Evolutionary conservation across 1,140 invertebrate species (phyloP).

Genomic region (Macrosteles quadrilineatus): DNA sequence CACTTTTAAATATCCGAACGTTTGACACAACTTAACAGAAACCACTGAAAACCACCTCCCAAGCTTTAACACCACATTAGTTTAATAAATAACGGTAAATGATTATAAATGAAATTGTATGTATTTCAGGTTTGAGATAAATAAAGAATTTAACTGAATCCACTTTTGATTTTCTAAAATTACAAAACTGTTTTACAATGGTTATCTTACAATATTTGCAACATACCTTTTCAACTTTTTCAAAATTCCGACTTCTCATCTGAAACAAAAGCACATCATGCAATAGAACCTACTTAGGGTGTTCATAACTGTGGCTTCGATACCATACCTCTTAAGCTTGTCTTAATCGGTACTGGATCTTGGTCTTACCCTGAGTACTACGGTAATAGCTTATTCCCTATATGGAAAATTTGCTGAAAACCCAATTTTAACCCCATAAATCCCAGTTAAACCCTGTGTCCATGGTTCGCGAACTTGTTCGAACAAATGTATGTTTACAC

Average conservation of each 20-base stretch:
- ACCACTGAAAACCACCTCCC: slow-evolving; percentile 66
- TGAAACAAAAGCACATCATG: slow-evolving; percentile 57
- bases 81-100: slow-evolving; percentile 26
- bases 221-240: slow-evolving; percentile 97
- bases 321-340: too few species aligned
- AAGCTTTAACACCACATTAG: slow-evolving; percentile 44
- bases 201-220: slow-evolving; percentile 38
- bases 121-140: slow-evolving; percentile 20
- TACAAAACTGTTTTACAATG: slow-evolving; percentile 31
- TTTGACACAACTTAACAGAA: slow-evolving; percentile 35
- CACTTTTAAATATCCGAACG: too few species aligned
- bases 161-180: slow-evolving; percentile 15
- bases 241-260: slow-evolving; percentile 95
- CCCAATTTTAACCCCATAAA: too few species aligned
- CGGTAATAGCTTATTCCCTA: too few species aligned
- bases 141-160: background rate
- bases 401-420: too few species aligned
- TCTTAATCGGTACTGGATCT: too few species aligned
- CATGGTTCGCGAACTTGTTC: too few species aligned
- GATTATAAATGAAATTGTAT: slow-evolving; percentile 9
- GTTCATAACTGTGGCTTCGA: too few species aligned
- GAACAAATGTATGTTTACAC: too few species aligned
- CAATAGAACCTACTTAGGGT: too few species aligned
- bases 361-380: too few species aligned
- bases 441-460: too few species aligned